Evolutionary conservation across 2,797 vertebrate species (phyloP), one percentile per base, ranked within the genome.

Genomic region (Rousettus madagascariensis): DNA sequence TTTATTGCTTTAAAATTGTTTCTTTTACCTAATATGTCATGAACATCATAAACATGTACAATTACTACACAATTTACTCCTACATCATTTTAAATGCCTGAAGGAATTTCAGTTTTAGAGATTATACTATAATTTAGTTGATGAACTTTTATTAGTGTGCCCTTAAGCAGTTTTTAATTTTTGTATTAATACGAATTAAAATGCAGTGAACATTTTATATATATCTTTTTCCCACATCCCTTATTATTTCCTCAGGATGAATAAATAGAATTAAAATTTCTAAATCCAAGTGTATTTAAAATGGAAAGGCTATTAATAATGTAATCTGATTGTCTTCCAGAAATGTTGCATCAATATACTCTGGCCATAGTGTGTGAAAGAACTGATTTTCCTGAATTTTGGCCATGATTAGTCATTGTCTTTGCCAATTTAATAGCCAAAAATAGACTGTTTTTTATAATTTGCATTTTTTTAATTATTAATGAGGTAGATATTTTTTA

Each of bases 111-210:
- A 69, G 0, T 57, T 77, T 4, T 51, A 86, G 59, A 90, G 43
- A 49, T 65, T 90, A 85, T 89, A 46, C 75, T 33, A 59, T 71
- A 71, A 72, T 65, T 95, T 65, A 93, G 13, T 65, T 43, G 82
- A 65, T 82, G 61, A 90, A 28, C 43, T 75, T 92, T 17, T 88
- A 92, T 53, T 85, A 65, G 6, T 77, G 77, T 69, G 41, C 28
- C 19, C 69, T 68, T 66, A 68, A 17, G 28, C 15, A 84, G 3
- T 51, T 80, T 66, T 86, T 49, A 85, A 26, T 80, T 63, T 84
- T 84, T 74, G 1, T 55, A 66, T 66, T 84, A 63, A 49, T 65
- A 30, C 69, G 28, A 90, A 30, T n/a, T 82, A 93, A 20, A 75
- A 69, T 19, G 6, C 38, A 41, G 22, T 57, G 24, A 83, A 78